phyloP scores from a whole-genome alignment of 2,797 vertebrate genomes.

The Hylomyscus alleni region DNA sequence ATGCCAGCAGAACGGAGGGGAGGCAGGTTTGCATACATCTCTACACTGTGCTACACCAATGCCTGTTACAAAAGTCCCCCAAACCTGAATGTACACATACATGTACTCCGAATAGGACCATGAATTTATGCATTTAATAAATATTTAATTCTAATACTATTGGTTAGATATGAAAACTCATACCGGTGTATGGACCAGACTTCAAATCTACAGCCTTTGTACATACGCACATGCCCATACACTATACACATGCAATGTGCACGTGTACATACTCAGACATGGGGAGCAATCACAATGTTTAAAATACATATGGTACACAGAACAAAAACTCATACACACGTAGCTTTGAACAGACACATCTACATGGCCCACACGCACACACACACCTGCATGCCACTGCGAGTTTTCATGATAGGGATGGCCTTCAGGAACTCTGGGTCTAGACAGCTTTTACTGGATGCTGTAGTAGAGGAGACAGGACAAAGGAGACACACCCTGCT shows the following conservation, averaged over 20 bases:
- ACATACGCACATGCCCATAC: neutral
- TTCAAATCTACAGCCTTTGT: neutral
- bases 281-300: neutral
- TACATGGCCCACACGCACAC: rapidly evolving
- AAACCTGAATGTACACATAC: neutral
- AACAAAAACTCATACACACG: neutral
- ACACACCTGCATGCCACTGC: conserved; percentile 98
- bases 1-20: neutral
- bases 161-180: neutral
- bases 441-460: conserved; percentile 98
- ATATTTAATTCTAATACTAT: neutral
- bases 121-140: neutral
- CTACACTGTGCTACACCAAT: neutral
- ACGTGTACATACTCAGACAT: neutral
- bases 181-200: neutral
- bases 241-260: neutral
- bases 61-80: neutral
- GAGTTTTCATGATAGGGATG: conserved; percentile 99
- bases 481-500: neutral
- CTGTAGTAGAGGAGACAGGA: conserved; percentile 82
- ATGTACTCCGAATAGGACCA: no score
- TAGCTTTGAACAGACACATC: neutral
- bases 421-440: conserved; percentile 99
- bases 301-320: neutral
- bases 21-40: neutral